Evolutionary conservation across 1,140 invertebrate genomes (phyloP).

Genomic region (Bombus polaris): DNA sequence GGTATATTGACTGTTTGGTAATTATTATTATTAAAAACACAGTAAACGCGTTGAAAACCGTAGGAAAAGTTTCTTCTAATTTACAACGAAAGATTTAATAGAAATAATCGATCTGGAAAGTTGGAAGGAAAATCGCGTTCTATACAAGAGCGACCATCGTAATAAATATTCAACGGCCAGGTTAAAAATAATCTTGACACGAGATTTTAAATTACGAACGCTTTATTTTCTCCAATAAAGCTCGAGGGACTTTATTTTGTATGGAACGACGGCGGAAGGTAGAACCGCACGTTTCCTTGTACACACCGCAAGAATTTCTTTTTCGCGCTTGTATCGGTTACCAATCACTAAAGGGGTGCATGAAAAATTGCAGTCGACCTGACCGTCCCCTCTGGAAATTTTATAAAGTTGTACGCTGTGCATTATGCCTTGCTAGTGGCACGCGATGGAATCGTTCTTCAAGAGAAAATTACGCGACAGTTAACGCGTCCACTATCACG

Average conservation of each 20-base stretch:
- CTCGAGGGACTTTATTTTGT: background rate
- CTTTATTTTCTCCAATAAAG: background rate
- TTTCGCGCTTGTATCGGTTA: conserved; percentile 9
- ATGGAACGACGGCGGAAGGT: too few relatives aligned
- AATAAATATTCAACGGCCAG: background rate
- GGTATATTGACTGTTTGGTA: background rate
- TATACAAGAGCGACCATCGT: background rate
- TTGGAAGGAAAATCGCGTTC: background rate
- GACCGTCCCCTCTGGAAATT: background rate
- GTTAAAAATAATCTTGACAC: background rate
- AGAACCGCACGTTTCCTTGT: background rate
- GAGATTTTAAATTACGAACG: background rate
- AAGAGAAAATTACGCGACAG: conserved; percentile 46
- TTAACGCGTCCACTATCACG: conserved; percentile 30
- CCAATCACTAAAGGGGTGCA: conserved; percentile 16
- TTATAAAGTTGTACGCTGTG: conserved; percentile 33
- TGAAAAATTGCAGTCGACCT: conserved; percentile 14
- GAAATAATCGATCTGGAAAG: too few relatives aligned
- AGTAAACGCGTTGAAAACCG: too few relatives aligned
- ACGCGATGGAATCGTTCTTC: conserved; percentile 48
- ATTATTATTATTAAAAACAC: too few relatives aligned
- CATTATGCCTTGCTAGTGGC: background rate
- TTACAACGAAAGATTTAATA: too few relatives aligned
- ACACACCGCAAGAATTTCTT: background rate
- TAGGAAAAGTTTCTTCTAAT: too few relatives aligned